These are phyloP conservation scores for Cryptus viduatorius DNA, from an alignment of 2,888 invertebrate species.

Conservation along the genomic window DNA sequence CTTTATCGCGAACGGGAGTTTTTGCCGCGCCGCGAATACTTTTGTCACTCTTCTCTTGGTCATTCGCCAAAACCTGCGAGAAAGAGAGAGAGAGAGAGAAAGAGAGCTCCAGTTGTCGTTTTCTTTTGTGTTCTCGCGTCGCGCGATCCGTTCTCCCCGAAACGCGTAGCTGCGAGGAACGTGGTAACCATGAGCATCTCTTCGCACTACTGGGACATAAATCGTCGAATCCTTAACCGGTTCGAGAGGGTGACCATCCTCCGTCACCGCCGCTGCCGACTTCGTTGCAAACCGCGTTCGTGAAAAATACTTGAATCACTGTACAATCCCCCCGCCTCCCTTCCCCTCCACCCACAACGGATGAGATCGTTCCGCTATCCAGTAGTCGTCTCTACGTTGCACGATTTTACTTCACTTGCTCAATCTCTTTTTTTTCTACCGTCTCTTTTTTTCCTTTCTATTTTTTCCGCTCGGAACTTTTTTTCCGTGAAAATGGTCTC, in stretches of 20 bases:
- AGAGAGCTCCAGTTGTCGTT: conserved; percentile 29
- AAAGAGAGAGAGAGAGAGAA: too few species aligned
- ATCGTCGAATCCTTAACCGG: conserved; percentile 80
- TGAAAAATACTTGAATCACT: conserved; percentile 56
- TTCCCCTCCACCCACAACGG: conserved; percentile 40
- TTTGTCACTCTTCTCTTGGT: conserved; percentile 19
- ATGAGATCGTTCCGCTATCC: conserved; percentile 24
- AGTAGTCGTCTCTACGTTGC: conserved; percentile 26
- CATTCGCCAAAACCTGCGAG: conserved; percentile 22
- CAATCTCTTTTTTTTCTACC: background rate
- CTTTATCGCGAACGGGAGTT: conserved; percentile 4
- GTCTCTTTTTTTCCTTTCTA: background rate
- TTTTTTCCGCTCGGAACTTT: background rate
- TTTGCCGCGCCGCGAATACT: conserved; percentile 9
- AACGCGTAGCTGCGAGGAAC: conserved; percentile 59
- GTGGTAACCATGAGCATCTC: conserved; percentile 48
- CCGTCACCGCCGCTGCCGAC: conserved; percentile 73
- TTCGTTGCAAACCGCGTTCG: conserved; percentile 34
- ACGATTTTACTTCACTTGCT: conserved; percentile 25
- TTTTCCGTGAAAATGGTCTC: background rate
- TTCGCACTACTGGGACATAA: conserved; percentile 70
- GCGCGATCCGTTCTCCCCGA: conserved; percentile 37
- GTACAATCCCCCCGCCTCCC: conserved; percentile 38
- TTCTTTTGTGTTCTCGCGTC: conserved; percentile 48
- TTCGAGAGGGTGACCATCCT: conserved; percentile 71